Percentiles rank a stretch among this genome's conserved stretches.
These are phyloP conservation scores for Meiosimyza platycephala DNA, from an alignment of 2,888 invertebrate genomes.

Conservation along the genomic window DNA sequence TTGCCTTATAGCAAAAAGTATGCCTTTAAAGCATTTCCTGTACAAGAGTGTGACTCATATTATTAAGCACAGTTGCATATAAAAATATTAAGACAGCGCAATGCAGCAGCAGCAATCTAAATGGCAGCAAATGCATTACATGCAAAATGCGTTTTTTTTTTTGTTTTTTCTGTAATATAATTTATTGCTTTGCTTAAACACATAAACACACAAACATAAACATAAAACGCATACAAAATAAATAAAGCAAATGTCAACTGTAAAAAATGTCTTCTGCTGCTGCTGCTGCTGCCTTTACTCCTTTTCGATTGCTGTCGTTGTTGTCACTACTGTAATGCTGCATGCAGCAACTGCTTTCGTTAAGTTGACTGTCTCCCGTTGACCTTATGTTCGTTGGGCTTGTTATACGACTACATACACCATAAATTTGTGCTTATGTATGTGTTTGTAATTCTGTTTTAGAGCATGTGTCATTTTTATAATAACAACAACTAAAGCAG, in stretches of 20 bases:
- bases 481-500: slow-evolving; percentile 19
- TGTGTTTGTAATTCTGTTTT: background rate
- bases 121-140: slow-evolving; percentile 24
- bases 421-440: slow-evolving; percentile 1
- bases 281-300: slow-evolving; percentile 14
- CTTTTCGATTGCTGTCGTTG: background rate
- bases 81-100: slow-evolving; percentile 27
- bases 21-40: slow-evolving; percentile 15
- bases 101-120: background rate
- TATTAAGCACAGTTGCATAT: background rate
- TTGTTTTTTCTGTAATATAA: background rate
- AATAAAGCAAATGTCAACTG: background rate
- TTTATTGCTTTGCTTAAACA: slow-evolving; percentile 1
- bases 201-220: background rate
- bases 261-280: slow-evolving; percentile 4
- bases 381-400: slow-evolving; percentile 3
- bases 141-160: slow-evolving; percentile 13
- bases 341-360: background rate
- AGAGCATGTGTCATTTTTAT: slow-evolving; percentile 17
- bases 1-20: too few species aligned
- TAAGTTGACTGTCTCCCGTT: slow-evolving; percentile 8
- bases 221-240: background rate
- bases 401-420: background rate
- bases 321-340: background rate
- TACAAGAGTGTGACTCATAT: slow-evolving; percentile 6